These are phyloP conservation scores for Myrmecobius fasciatus DNA, from an alignment of 2,113 vertebrate genomes.

Conservation along the genomic window DNA sequence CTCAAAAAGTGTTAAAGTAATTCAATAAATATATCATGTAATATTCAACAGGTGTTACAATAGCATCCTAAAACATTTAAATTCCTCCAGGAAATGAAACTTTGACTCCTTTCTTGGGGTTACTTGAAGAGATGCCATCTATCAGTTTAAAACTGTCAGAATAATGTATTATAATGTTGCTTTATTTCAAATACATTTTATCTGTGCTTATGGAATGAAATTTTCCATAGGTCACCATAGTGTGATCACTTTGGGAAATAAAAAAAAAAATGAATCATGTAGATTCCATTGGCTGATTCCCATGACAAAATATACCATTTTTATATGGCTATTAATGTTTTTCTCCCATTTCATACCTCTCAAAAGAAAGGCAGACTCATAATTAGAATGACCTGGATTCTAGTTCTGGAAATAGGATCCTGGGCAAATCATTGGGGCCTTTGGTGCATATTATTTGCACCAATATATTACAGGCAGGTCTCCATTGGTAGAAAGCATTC, in stretches of 20 bases:
- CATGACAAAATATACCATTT: not conserved
- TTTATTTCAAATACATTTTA: not conserved
- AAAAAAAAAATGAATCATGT: not conserved
- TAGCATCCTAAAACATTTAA: conserved; percentile 19
- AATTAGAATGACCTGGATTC: not conserved
- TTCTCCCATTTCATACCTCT: not conserved
- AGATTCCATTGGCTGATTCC: not conserved
- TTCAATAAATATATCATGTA: not conserved
- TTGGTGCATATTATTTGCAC: not conserved
- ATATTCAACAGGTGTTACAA: not conserved
- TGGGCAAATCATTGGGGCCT: not conserved
- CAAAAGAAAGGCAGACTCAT: not conserved
- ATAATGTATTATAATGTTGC: not conserved
- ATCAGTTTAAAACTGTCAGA: conserved; percentile 23
- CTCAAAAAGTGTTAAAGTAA: not conserved
- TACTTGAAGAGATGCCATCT: not conserved
- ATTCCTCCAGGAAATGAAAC: conserved; percentile 31
- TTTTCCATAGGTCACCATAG: not conserved
- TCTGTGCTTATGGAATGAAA: not conserved
- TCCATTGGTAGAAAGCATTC: not conserved
- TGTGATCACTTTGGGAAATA: not conserved
- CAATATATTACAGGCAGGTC: not conserved
- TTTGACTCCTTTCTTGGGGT: conserved; percentile 5
- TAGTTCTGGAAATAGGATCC: not conserved
- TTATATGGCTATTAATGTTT: not conserved